Base-by-base conservation (phyloP, 2,797 vertebrate species). In the Anas flavirostris region DNA sequence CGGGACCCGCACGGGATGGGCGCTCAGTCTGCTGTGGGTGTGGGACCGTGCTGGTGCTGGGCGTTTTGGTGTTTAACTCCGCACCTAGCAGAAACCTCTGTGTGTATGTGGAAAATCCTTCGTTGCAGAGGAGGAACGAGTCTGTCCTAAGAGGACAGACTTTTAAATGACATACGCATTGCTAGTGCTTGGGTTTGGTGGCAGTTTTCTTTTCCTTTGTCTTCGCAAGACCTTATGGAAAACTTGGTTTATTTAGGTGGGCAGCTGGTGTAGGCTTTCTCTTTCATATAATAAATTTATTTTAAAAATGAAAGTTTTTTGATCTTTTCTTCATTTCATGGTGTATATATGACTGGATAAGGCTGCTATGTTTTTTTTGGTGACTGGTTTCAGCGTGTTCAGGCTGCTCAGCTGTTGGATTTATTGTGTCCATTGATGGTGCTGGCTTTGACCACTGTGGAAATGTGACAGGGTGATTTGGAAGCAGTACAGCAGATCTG, bases 21-120 rank as follows among this genome's bases (percentile, higher is more conserved):
- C 56, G 82, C 21, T 76, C 10, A 12, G 3, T 50, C 33, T 0
- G 0, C 1, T 37, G 35, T 12, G 23, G 35, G 7, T 41, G 19
- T 10, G 16, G 35, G 56, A 63, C 1, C 1, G 7, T 72, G 16
- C 21, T 63, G 37, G 17, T 73, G 29, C 9, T 68, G 50, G 1
- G 3, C 46, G 0, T 44, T 81, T 81, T 33, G 29, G 21, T 39
- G 11, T 52, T 82, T 66, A 22, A 13, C 13, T 89, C 13, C 3
- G 67, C 29, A 26, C 25, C 8, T 28, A 44, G 26, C 8, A 60
- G 46, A 76, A 89, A 55, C 1, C 1, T 70, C 8, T 43, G 43
- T 70, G 0, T n/a, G 7, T 59, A 6, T 17, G 10, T 69, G 22
- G 2, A 66, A 81, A 35, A 12, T 41, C 7, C 5, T 48, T 28